phyloP scores from a whole-genome alignment of 1,140 invertebrate genomes.

The Drosophila murphyi region DNA sequence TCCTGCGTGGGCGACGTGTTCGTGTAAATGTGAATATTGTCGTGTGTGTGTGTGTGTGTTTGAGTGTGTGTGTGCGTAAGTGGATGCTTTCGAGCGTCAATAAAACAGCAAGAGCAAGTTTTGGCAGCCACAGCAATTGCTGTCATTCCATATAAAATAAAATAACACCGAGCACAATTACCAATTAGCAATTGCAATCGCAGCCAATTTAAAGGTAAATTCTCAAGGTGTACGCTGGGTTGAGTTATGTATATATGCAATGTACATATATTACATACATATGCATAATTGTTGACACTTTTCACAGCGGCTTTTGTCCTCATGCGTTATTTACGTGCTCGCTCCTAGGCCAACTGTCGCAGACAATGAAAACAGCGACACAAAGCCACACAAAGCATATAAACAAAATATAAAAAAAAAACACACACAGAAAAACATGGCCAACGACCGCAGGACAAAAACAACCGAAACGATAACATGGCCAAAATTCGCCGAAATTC shows the following conservation, averaged over 20 bases:
- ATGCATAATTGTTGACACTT: not conserved
- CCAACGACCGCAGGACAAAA: slow-evolving; percentile 28
- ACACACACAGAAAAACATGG: slow-evolving; percentile 22
- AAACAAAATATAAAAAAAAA: slow-evolving; percentile 13
- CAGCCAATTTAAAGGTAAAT: slow-evolving; percentile 29
- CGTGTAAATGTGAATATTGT: not conserved
- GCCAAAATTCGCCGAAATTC: slow-evolving; percentile 66
- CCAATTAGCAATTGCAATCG: slow-evolving; percentile 43
- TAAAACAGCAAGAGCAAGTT: slow-evolving; percentile 67
- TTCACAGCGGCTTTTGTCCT: slow-evolving; percentile 9
- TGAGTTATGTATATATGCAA: slow-evolving; percentile 4
- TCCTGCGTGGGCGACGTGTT: slow-evolving; percentile 9
- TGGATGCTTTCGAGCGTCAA: slow-evolving; percentile 53
- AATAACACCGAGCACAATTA: slow-evolving; percentile 16
- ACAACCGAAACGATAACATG: slow-evolving; percentile 37
- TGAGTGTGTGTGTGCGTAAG: slow-evolving; percentile 24
- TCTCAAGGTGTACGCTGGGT: not conserved
- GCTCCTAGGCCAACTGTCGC: slow-evolving; percentile 40
- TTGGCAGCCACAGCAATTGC: slow-evolving; percentile 46
- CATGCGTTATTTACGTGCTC: slow-evolving; percentile 46
- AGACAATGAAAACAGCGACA: slow-evolving; percentile 42
- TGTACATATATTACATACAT: not conserved
- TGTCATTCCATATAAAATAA: slow-evolving; percentile 26
- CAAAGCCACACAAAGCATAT: slow-evolving; percentile 36
- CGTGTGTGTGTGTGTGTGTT: not conserved